These are phyloP conservation scores for Pteria penguin DNA, from an alignment of 2,888 invertebrate species.

Conservation along the genomic window DNA sequence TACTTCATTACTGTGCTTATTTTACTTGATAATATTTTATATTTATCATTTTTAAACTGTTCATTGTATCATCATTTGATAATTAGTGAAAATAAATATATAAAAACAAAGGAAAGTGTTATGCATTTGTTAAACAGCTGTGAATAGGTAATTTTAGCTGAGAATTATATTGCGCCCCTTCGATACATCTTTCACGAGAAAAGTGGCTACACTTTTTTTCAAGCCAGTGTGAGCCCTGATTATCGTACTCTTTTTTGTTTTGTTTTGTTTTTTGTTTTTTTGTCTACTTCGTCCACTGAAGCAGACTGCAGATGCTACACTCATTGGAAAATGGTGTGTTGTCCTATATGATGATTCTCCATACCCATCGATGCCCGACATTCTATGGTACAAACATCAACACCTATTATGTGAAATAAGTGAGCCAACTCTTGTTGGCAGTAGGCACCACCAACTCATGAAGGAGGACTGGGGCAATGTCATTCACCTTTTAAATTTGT, in stretches of 20 bases:
- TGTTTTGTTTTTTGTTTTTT: no score
- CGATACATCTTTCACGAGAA: background rate
- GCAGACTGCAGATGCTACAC: background rate
- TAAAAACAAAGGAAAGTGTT: no score
- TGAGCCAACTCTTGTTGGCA: background rate
- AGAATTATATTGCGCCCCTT: no score
- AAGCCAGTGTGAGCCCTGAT: background rate
- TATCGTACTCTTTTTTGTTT: background rate
- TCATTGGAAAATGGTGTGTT: conserved; percentile 1
- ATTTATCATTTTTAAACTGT: no score
- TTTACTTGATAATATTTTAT: no score
- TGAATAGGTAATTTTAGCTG: no score
- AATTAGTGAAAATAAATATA: no score
- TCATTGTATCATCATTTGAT: no score
- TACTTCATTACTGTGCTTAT: no score
- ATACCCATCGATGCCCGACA: background rate
- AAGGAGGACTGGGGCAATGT: background rate
- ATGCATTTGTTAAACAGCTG: no score
- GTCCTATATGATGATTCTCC: conserved; percentile 5
- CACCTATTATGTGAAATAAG: background rate
- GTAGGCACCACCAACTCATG: background rate
- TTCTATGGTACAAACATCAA: background rate
- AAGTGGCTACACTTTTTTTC: background rate
- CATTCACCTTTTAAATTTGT: background rate
- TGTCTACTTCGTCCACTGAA: no score